Base-by-base conservation (phyloP, 2,113 vertebrate genomes). In the Paralichthys olivaceus region DNA sequence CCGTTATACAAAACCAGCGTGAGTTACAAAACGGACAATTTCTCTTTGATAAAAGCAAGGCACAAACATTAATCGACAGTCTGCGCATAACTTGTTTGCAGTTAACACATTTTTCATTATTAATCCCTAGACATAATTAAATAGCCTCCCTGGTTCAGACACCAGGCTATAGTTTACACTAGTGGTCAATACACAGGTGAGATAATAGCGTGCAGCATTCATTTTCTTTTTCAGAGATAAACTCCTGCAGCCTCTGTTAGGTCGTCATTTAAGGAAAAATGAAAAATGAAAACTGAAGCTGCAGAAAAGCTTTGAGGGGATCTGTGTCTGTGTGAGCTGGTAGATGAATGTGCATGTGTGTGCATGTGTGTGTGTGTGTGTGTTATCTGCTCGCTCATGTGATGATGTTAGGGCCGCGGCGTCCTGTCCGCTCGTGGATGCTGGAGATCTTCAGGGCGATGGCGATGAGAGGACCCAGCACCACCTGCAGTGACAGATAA, bases 391-490 rank as follows among this genome's bases (percentile, higher is more conserved):
- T 62, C 57, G 80, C 69, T 99, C 96, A 99, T 94, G 97, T 99
- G 94, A 99, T 99, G 87, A 98, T 94, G 0, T 95, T 98, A 17
- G 98, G 98, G 69, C 98, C 97, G 56, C 94, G 95, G 59, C 96
- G 95, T 77, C 96, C 96, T 0, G 96, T 99, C 87, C 97, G 94
- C 93, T 99, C 97, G 0, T 99, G 98, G 87, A 99, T 96, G 93
- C 96, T 95, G 72, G 97, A 99, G 91, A 99, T 96, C 93, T 99
- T 99, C 89, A 99, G 93, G 8, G 98, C 97, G 0, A 99, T 98
- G 87, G 98, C 97, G 63, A 99, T 99, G 49, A 99, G 97, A 81
- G 98, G 97, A 64, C 98, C 97, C 89, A 99, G 93, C 81, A 98
- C 97, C 32, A 96, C 96, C 98, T 99, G 84, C 32, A 79, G 63